A percentile compares a stretch with the other conserved stretches of the same genome.
Conservation (phyloP, 2,888 invertebrate species). For the Caenorhabditis becei region DNA sequence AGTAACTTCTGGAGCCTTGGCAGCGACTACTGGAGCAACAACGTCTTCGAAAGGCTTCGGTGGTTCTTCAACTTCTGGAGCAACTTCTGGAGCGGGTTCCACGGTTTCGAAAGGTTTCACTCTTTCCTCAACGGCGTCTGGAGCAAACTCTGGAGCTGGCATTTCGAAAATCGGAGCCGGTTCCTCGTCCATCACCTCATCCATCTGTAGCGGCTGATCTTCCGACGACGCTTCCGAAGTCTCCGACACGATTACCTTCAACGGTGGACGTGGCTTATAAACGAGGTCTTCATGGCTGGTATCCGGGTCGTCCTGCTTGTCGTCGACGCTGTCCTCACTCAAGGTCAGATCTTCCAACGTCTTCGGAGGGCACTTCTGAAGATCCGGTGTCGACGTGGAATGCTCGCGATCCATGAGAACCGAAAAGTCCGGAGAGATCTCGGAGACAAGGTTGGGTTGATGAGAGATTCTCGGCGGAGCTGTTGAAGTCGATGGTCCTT, state of each 20-base stretch:
- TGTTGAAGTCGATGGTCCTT: neutral
- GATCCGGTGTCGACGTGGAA: neutral
- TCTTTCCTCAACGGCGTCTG: neutral
- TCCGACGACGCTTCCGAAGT: too few species aligned
- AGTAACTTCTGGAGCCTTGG: constrained; percentile 7
- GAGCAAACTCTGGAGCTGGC: neutral
- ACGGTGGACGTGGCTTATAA: too few species aligned
- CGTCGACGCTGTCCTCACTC: too few species aligned
- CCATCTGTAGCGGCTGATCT: neutral
- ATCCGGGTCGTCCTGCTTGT: too few species aligned
- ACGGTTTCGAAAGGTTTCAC: neutral
- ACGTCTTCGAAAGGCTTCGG: neutral
- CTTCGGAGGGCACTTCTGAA: too few species aligned
- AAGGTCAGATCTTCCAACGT: too few species aligned
- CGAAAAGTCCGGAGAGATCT: neutral
- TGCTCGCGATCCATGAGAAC: neutral
- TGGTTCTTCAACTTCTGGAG: neutral
- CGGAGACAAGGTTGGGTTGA: neutral
- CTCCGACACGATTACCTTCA: too few species aligned
- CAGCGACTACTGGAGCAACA: neutral
- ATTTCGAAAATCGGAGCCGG: too few species aligned
- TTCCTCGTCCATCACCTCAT: neutral
- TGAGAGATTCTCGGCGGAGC: neutral
- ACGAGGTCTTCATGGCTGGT: too few species aligned
- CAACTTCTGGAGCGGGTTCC: constrained; percentile 4